Evolutionary conservation across 2,888 invertebrate species (phyloP), one percentile per base, ranked within the genome.

Genomic region (Kryphioiulus occultus): DNA sequence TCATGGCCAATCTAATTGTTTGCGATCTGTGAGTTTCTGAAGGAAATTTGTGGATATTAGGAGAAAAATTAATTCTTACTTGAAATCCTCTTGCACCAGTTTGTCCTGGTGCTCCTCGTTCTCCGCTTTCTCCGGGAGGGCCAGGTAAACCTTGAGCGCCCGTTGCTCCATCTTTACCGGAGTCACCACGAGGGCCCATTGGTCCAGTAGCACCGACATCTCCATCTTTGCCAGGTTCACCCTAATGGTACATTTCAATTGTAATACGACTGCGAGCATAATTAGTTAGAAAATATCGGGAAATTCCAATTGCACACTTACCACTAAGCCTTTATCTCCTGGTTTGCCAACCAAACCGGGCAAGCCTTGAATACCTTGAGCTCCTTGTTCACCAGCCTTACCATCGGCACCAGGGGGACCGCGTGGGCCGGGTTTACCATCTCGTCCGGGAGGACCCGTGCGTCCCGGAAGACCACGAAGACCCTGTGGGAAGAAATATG

Each of bases 71-170:
- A 7, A 35, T 22, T 78, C 90, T 92, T 93, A 95, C 96, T 91
- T 95, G 96, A 90, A 96, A 96, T 87, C 97, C 97, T 90, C 95
- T 94, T 0, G 95, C 94, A 84, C 97, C 97, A 17, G 95, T 93
- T 1, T 95, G 93, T 0, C 97, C 97, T 7, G 95, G 93, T 10
- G 95, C 94, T 87, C 97, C 97, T 90, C 96, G 92, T 91, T 95
- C 95, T 42, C 96, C 96, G 89, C 95, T 93, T 42, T 94, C 92
- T n/a, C 96, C 96, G 5, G 94, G 92, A 0, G 94, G 93, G 1
- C 96, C 96, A 86, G 95, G 95, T 1, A 92, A 91, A 53, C 93
- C 93, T 87, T 91, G 91, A 68, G 91, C 89, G 30, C 93, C 93
- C 88, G 92, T 91, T 44, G 92, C 91, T 88, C 93, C 93, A 90